A percentile compares a stretch with the other conserved stretches of the same genome.
Evolutionary conservation across 1,140 invertebrate species (phyloP).

Genomic region (Dendrolimus punctatus): DNA sequence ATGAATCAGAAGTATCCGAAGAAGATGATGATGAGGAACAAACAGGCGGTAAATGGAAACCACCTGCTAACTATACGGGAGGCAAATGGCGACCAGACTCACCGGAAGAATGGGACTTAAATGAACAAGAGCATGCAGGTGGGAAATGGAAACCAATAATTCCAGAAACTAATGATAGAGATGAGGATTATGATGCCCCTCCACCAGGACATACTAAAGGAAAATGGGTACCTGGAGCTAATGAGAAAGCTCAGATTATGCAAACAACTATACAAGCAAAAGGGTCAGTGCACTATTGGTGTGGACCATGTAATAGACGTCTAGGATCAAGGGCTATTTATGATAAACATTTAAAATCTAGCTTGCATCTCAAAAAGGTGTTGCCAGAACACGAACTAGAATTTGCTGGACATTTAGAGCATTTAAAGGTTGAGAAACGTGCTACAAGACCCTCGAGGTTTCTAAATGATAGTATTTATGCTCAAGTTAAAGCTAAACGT

Average conservation of each 20-base stretch:
- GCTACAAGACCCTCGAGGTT: conserved; percentile 41
- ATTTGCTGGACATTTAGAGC: conserved; percentile 63
- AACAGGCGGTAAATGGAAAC: conserved; percentile 79
- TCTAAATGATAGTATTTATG: conserved; percentile 41
- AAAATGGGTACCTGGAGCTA: conserved; percentile 82
- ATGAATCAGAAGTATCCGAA: conserved; percentile 70
- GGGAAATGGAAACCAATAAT: conserved; percentile 68
- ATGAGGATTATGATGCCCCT: conserved; percentile 70
- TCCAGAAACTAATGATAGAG: conserved; percentile 45
- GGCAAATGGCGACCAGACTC: conserved; percentile 79
- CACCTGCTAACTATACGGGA: conserved; percentile 78
- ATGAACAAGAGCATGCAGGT: conserved; percentile 53
- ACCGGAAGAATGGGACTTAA: conserved; percentile 59
- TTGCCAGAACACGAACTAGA: conserved; percentile 78
- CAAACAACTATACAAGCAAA: conserved; percentile 62
- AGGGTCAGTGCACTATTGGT: conserved; percentile 81
- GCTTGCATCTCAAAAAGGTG: conserved; percentile 80
- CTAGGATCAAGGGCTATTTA: conserved; percentile 82
- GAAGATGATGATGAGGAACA: conserved; percentile 76
- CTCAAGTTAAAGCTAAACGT: conserved; percentile 31
- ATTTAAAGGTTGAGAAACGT: conserved; percentile 49
- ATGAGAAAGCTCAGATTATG: conserved; percentile 71
- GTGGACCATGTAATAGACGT: conserved; percentile 82
- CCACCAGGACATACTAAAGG: conserved; percentile 81
- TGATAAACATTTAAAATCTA: conserved; percentile 82